Conservation (phyloP, 1,140 invertebrate species). For the Eueides isabella region DNA sequence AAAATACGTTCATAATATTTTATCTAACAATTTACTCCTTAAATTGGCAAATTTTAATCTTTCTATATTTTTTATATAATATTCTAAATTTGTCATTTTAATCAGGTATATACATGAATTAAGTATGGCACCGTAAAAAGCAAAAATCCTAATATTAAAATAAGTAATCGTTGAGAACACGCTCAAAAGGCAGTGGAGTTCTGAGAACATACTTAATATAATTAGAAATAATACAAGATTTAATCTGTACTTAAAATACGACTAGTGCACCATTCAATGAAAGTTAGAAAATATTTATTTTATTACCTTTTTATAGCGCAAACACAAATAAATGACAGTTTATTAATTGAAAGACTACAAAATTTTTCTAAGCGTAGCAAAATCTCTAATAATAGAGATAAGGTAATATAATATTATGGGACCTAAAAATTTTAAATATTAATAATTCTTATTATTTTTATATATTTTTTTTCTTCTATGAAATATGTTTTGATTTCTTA, state of each 20-base stretch:
- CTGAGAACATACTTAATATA: conserved; percentile 15
- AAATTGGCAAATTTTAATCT: conserved; percentile 21
- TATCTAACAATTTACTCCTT: conserved; percentile 24
- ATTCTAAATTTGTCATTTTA: conserved; percentile 6
- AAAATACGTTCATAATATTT: conserved; percentile 33
- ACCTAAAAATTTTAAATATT: neutral
- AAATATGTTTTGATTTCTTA: neutral
- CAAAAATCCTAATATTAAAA: conserved; percentile 10
- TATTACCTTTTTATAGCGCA: neutral
- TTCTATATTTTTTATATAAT: conserved; percentile 17
- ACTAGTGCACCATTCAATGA: conserved; percentile 54
- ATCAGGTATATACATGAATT: conserved; percentile 15
- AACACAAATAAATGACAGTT: neutral
- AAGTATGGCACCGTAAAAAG: conserved; percentile 36
- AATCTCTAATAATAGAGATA: neutral
- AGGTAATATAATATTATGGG: neutral
- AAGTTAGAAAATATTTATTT: conserved; percentile 24
- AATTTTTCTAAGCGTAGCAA: neutral
- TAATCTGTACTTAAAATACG: conserved; percentile 45
- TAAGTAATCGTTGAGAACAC: conserved; percentile 16
- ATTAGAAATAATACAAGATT: conserved; percentile 29
- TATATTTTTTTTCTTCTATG: neutral
- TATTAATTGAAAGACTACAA: neutral
- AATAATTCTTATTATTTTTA: neutral
- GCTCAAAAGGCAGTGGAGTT: conserved; percentile 35